A percentile compares a stretch with the other conserved stretches of the same genome.
These are phyloP conservation scores for Drosophila sp. DNA, from an alignment of 1,140 invertebrate species.

Conservation along the genomic window DNA sequence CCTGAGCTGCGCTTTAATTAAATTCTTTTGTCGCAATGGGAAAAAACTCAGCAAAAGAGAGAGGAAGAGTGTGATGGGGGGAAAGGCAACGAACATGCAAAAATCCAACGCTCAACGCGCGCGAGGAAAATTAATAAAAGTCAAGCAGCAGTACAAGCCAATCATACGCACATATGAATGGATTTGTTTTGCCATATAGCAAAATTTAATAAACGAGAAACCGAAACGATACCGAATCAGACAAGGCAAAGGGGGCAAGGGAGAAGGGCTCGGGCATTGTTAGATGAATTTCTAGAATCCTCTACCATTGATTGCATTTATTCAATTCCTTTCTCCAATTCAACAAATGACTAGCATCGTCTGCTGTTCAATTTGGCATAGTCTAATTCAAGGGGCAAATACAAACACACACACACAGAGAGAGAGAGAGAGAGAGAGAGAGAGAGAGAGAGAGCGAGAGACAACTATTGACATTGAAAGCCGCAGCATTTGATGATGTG, in stretches of 20 bases:
- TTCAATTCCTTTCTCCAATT: slow-evolving; percentile 23
- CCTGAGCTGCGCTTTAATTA: slow-evolving; percentile 64
- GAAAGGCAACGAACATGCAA: slow-evolving; percentile 50
- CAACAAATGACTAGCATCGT: slow-evolving; percentile 18
- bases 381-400: slow-evolving; percentile 56
- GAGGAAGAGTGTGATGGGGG: not conserved
- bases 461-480: slow-evolving; percentile 52
- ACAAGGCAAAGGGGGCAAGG: not conserved
- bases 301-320: slow-evolving; percentile 48
- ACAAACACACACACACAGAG: slow-evolving; percentile 28
- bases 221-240: not conserved
- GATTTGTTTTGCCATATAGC: slow-evolving; percentile 6
- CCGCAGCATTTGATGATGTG: slow-evolving; percentile 74
- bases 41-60: not conserved
- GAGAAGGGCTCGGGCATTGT: slow-evolving; percentile 20
- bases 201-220: slow-evolving; percentile 44
- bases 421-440: not conserved
- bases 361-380: slow-evolving; percentile 69
- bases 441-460: not conserved
- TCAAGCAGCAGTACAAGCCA: slow-evolving; percentile 27
- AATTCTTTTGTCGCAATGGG: slow-evolving; percentile 70
- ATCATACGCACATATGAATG: slow-evolving; percentile 33
- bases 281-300: slow-evolving; percentile 46
- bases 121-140: slow-evolving; percentile 53
- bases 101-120: slow-evolving; percentile 51